Base-by-base conservation (phyloP, 1,140 invertebrate species). In the Arctopsyche grandis region DNA sequence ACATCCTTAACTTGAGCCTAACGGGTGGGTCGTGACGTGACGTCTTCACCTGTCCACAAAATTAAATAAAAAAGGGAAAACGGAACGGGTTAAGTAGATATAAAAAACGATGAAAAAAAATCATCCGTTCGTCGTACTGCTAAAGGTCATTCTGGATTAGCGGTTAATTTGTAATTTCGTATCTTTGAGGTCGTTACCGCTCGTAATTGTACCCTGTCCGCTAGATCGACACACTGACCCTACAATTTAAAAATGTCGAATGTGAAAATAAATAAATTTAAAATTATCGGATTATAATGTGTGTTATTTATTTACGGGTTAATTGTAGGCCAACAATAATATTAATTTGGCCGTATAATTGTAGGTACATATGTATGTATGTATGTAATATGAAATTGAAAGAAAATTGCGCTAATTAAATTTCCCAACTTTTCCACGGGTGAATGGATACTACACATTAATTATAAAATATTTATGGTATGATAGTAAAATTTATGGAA, bases 151-250 rank as follows among this genome's bases (percentile, higher is more conserved):
- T 66, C 21, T 29, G 24, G 63, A 66, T 66, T 66, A 66, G 63
- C 63, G 63, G 63, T 29, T 66, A 66, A 66, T 66, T 66, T 22
- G 63, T 66, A 66, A 66, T 66, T 52, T 26, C 63, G 56, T 60
- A 60, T 60, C n/a, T 60, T 19, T 21, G 56, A 9, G 21, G 56
- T 60, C 56, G 56, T 60, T 60, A 60, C 16, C 56, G 21, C 16
- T 9, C 21, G 16, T 60, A 60, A 60, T 60, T 60, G 56, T 21
- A 60, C 56, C n/a, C 21, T 60, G 56, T 60, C 56, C 16, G 56
- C 21, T 60, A 60, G 29, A 38, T 60, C 56, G 56, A 60, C 16
- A 60, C 29, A 38, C 29, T 38, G 29, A 38, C 29, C 56, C 56
- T 16, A 21, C 16, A 60, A 60, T 60, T 21, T 21, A 21, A 60